phyloP scores from a whole-genome alignment of 2,797 vertebrate genomes.

The Lateolabrax maculatus region DNA sequence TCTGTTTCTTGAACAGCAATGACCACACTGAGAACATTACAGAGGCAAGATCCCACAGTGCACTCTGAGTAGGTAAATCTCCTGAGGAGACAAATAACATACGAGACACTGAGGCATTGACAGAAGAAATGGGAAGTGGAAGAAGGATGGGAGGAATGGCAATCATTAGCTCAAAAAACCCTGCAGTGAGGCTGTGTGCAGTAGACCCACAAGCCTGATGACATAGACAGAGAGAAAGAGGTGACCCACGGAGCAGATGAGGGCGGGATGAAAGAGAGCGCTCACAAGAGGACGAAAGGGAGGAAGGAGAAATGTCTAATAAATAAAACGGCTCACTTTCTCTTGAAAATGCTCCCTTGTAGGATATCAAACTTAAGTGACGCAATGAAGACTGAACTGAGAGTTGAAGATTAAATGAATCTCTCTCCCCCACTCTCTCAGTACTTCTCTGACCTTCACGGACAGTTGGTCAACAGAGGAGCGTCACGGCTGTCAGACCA shows the following conservation, averaged over 20 bases:
- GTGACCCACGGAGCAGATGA: constrained; percentile 54
- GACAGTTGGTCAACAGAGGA: constrained; percentile 28
- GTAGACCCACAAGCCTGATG: constrained; percentile 41
- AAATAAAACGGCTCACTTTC: constrained; percentile 32
- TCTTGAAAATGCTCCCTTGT: constrained; percentile 24
- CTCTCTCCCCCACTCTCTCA: not conserved
- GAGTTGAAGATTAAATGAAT: constrained; percentile 25
- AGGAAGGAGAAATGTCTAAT: not conserved
- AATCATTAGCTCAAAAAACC: constrained; percentile 71
- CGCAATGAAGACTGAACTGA: constrained; percentile 19
- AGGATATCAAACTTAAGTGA: constrained; percentile 34
- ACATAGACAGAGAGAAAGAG: constrained; percentile 40
- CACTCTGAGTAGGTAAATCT: constrained; percentile 18
- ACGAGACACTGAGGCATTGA: constrained; percentile 9
- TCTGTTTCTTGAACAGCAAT: constrained; percentile 18
- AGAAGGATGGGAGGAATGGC: constrained; percentile 30
- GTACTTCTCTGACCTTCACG: constrained; percentile 16
- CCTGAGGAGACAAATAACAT: constrained; percentile 44
- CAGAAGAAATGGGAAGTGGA: constrained; percentile 22
- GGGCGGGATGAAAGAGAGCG: constrained; percentile 41
- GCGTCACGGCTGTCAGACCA: constrained; percentile 54
- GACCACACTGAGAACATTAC: constrained; percentile 8
- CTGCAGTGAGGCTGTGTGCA: constrained; percentile 58
- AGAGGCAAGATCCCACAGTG: constrained; percentile 25
- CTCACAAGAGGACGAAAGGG: constrained; percentile 17